phyloP scores from a whole-genome alignment of 2,797 vertebrate genomes.

The Schizothorax lantsangensis region DNA sequence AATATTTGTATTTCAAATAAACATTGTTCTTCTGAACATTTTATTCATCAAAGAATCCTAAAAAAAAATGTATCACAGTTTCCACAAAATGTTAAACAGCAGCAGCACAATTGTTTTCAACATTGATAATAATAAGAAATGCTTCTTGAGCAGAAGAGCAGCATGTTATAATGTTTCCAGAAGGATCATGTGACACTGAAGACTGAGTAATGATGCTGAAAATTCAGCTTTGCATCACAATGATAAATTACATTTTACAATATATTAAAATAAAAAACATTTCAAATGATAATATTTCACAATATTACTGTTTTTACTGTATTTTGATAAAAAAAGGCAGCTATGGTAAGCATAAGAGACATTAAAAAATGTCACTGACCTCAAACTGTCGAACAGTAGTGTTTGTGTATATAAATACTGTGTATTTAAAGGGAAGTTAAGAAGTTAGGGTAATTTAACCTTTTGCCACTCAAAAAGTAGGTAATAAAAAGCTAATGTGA shows the following conservation, averaged over 20 bases:
- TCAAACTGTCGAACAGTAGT: not conserved
- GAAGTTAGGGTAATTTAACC: not conserved
- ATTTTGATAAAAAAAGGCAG: not conserved
- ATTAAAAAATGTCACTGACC: not conserved
- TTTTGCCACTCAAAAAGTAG: not conserved
- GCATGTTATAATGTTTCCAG: not conserved
- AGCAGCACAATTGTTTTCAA: not conserved
- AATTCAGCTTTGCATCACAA: not conserved
- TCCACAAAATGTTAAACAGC: not conserved
- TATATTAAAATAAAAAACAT: not conserved
- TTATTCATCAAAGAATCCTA: not conserved
- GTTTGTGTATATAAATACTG: not conserved
- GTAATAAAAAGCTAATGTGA: conserved; percentile 3
- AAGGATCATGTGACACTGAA: not conserved
- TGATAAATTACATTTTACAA: not conserved
- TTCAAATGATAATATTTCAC: not conserved
- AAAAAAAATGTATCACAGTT: not conserved
- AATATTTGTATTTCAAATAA: not conserved
- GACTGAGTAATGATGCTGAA: not conserved
- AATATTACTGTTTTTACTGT: not conserved
- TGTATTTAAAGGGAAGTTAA: not conserved
- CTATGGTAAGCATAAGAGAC: not conserved
- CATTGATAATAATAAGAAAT: not conserved
- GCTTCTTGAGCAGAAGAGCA: not conserved
- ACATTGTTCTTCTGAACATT: not conserved